phyloP scores from a whole-genome alignment of 1,140 invertebrate genomes.

The Anthonomus grandis region DNA sequence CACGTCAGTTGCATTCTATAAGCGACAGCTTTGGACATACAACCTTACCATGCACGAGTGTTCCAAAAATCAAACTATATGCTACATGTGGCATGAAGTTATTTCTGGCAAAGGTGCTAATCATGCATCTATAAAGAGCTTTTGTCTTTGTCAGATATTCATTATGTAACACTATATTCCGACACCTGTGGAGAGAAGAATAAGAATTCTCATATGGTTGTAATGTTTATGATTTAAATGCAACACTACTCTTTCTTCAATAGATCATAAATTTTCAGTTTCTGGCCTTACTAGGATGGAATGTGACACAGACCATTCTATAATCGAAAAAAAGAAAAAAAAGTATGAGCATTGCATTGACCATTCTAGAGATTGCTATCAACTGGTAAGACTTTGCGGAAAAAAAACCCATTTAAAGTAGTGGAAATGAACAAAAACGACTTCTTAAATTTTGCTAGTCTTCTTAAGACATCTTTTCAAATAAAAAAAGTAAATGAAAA shows the following conservation, averaged over 20 bases:
- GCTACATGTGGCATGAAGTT: neutral
- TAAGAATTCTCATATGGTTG: neutral
- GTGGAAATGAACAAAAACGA: no score
- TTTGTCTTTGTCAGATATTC: neutral
- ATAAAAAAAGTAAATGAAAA: no score
- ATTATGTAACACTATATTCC: neutral
- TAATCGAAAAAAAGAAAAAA: conserved; percentile 6
- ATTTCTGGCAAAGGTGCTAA: neutral
- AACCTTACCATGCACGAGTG: neutral
- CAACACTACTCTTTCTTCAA: neutral
- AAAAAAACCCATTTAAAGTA: neutral
- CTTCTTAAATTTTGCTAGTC: no score
- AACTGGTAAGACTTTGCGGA: neutral
- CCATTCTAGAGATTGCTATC: neutral
- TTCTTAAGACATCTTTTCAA: no score
- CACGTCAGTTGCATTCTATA: no score
- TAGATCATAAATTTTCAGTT: conserved; percentile 5
- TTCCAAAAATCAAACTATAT: neutral
- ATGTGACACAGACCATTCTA: neutral
- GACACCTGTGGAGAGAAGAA: neutral
- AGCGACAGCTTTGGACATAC: neutral
- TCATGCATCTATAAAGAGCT: neutral
- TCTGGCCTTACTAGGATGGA: no score
- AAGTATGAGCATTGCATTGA: neutral
- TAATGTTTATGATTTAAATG: neutral